phyloP scores from a whole-genome alignment of 1,140 invertebrate species.

The Zaprionus inermis region DNA sequence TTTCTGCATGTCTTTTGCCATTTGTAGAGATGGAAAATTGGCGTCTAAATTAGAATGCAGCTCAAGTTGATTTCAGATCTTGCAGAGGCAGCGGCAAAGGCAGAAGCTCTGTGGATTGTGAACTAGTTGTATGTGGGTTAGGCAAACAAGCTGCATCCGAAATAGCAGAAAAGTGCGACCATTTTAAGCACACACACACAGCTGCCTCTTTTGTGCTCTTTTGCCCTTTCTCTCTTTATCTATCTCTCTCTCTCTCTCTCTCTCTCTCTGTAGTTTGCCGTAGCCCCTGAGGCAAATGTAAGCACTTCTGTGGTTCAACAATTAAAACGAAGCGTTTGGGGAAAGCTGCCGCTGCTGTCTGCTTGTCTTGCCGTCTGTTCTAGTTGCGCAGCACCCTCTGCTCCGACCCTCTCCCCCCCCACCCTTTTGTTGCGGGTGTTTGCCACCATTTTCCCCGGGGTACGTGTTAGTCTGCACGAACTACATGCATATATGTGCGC shows the following conservation, averaged over 20 bases:
- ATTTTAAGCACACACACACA: background rate
- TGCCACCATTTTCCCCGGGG: constrained; percentile 61
- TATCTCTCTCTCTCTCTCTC: background rate
- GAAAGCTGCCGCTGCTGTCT: background rate
- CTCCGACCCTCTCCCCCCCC: background rate
- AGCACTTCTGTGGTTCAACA: constrained; percentile 75
- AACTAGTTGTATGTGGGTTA: constrained; percentile 63
- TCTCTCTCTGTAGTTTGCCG: constrained; percentile 5
- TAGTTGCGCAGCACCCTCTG: background rate
- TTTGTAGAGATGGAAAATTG: constrained; percentile 48
- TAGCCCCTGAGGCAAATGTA: constrained; percentile 47
- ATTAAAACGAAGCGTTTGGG: constrained; percentile 68
- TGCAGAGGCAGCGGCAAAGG: background rate
- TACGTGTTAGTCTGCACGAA: constrained; percentile 66
- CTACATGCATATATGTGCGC: constrained; percentile 31
- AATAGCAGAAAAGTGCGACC: constrained; percentile 42
- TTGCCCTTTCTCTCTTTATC: background rate
- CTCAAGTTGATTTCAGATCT: constrained; percentile 60
- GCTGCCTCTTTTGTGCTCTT: background rate
- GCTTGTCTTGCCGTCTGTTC: constrained; percentile 13
- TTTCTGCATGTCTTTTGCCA: constrained; percentile 67
- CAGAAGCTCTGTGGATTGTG: constrained; percentile 1
- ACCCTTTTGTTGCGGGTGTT: constrained; percentile 27
- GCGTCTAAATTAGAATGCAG: constrained; percentile 77
- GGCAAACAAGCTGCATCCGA: constrained; percentile 57